Base-by-base conservation (phyloP, 1,140 invertebrate genomes). In the Popillia japonica region DNA sequence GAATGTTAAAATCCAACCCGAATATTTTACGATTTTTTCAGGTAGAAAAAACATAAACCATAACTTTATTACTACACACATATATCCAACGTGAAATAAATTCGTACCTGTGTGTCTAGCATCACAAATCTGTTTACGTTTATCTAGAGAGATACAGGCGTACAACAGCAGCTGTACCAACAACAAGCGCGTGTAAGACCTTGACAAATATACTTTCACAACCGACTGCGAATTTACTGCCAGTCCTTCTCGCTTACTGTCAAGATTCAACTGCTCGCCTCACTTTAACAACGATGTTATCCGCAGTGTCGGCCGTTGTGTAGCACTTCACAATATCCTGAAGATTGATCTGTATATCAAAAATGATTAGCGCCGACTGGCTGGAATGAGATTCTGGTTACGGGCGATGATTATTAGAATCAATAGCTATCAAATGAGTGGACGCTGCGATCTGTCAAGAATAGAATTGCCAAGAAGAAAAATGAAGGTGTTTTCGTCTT, bases 181-280 rank as follows among this genome's bases (percentile, higher is more conserved):
- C 17, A 48, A 48, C 44, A 48, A 48, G 44, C 44, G 44, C 44
- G 44, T n/a, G 44, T 48, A n/a, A 14, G 17, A 48, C 44, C 44
- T 48, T 48, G 44, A 48, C 44, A 48, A 48, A 48, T 48, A 48
- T 48, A 48, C 44, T 48, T 48, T 48, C 44, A 48, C 44, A 48
- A 14, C 44, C 44, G 17, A 48, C 44, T 48, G 11, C 44, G 44
- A 48, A n/a, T n/a, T 48, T 48, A 10, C 44, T 48, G 11, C 44
- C 44, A 48, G 44, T 48, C 44, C 44, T 48, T 48, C 8, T n/a
- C 44, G 44, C 44, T 48, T n/a, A n/a, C 44, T 48, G 44, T 48
- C 44, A 48, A 48, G 11, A 48, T 3, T 14, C 44, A 3, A 48
- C 44, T n/a, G 17, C 17, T 48, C 44, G 44, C 44, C 44, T 48